These are phyloP conservation scores for Bufo gargarizans DNA, from an alignment of 2,113 vertebrate genomes.

Conservation along the genomic window DNA sequence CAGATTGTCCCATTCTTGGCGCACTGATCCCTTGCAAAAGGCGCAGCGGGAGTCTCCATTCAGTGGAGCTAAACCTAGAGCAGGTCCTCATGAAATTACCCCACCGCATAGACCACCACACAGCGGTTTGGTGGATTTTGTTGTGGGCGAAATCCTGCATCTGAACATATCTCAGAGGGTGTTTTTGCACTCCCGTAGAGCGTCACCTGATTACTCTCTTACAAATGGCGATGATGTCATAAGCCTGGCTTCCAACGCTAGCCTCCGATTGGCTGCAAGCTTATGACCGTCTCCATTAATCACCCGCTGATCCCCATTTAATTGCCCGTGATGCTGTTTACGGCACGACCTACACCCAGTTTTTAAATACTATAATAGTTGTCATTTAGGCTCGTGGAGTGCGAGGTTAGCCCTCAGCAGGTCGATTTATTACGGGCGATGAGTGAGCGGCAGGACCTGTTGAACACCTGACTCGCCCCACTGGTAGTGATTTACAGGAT, in stretches of 20 bases:
- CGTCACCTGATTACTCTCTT: not conserved
- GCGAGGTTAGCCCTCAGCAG: not conserved
- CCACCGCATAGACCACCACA: no score
- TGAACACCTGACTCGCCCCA: slow-evolving; percentile 11
- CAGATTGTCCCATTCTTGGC: no score
- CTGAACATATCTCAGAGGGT: no score
- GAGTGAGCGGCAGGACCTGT: not conserved
- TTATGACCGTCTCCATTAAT: not conserved
- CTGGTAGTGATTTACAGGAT: slow-evolving; percentile 16
- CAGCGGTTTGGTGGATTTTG: no score
- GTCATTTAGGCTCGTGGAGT: not conserved
- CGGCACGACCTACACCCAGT: slow-evolving; percentile 14
- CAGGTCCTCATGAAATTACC: no score
- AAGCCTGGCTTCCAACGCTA: not conserved
- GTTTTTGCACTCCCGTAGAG: not conserved
- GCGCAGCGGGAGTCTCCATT: no score
- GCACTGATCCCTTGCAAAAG: no score
- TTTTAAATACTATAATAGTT: slow-evolving; percentile 31
- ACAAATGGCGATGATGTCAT: slow-evolving; percentile 14
- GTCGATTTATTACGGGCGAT: slow-evolving; percentile 1
- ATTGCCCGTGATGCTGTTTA: slow-evolving; percentile 31
- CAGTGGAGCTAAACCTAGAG: no score
- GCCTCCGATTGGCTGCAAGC: not conserved
- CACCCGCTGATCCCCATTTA: slow-evolving; percentile 16
- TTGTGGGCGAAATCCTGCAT: no score